Conservation (phyloP, 2,888 invertebrate genomes). For the Polydrusus pterygomalis region DNA sequence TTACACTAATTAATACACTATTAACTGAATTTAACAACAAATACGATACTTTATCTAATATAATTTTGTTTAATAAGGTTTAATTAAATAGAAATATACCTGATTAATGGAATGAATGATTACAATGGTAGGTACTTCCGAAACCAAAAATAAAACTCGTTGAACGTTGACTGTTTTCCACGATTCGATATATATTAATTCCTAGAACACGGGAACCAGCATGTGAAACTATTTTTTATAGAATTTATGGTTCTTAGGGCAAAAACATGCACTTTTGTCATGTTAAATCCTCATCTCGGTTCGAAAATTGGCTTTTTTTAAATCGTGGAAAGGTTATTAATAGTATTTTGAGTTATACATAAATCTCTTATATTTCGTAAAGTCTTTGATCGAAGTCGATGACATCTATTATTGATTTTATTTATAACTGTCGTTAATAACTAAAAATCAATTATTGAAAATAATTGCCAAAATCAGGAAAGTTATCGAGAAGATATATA, state of each 20-base stretch:
- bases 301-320: not conserved
- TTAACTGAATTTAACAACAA: too few relatives aligned
- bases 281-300: not conserved
- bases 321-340: not conserved
- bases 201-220: not conserved
- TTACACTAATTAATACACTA: too few relatives aligned
- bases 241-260: not conserved
- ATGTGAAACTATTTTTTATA: not conserved
- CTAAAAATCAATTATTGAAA: too few relatives aligned
- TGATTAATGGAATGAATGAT: not conserved
- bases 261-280: conserved; percentile 4
- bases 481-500: too few relatives aligned
- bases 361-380: not conserved
- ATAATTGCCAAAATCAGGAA: too few relatives aligned
- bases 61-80: too few relatives aligned
- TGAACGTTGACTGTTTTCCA: too few relatives aligned
- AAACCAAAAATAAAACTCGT: not conserved
- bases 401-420: conserved; percentile 1
- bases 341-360: not conserved
- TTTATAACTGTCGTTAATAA: not conserved
- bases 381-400: not conserved
- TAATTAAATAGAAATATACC: too few relatives aligned
- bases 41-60: too few relatives aligned
- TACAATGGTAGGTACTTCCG: not conserved
- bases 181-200: too few relatives aligned